These are phyloP conservation scores for Eriocheir sinensis DNA, from an alignment of 1,140 invertebrate species.

Conservation along the genomic window DNA sequence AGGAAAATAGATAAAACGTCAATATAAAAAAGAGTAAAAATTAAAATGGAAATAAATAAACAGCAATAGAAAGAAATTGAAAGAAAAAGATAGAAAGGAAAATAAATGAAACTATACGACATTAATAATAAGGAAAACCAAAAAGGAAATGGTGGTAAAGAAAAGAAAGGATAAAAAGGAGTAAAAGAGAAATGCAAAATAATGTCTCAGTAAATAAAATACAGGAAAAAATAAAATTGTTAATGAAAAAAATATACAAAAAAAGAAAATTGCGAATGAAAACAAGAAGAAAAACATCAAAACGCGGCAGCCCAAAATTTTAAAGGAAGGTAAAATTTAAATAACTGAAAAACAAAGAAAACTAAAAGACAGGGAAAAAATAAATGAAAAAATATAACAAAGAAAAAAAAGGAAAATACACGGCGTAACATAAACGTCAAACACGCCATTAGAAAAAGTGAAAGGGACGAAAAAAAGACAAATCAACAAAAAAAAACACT, in stretches of 20 bases:
- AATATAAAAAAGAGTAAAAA: not conserved
- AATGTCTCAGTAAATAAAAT: not conserved
- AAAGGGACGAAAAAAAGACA: not conserved
- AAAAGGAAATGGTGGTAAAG: not conserved
- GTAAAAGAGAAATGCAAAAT: not conserved
- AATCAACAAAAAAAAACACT: too few relatives aligned
- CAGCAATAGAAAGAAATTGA: not conserved
- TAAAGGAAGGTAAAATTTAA: too few relatives aligned
- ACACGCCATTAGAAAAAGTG: too few relatives aligned
- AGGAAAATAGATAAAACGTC: not conserved
- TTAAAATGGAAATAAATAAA: not conserved
- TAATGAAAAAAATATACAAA: not conserved
- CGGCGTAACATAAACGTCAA: not conserved
- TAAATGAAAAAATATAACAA: not conserved
- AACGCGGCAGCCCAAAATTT: too few relatives aligned
- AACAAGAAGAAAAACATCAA: too few relatives aligned
- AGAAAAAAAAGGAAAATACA: not conserved
- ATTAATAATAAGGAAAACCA: not conserved
- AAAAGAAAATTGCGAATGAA: too few relatives aligned
- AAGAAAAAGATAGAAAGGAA: not conserved
- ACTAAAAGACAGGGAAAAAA: not conserved
- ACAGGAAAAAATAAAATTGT: not conserved
- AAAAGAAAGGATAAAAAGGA: not conserved
- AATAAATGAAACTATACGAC: not conserved
- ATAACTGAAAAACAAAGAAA: not conserved